Percentiles rank a stretch among this genome's conserved stretches.
Evolutionary conservation across 2,113 vertebrate genomes (phyloP).

Genomic region (Megaceryle torquata): DNA sequence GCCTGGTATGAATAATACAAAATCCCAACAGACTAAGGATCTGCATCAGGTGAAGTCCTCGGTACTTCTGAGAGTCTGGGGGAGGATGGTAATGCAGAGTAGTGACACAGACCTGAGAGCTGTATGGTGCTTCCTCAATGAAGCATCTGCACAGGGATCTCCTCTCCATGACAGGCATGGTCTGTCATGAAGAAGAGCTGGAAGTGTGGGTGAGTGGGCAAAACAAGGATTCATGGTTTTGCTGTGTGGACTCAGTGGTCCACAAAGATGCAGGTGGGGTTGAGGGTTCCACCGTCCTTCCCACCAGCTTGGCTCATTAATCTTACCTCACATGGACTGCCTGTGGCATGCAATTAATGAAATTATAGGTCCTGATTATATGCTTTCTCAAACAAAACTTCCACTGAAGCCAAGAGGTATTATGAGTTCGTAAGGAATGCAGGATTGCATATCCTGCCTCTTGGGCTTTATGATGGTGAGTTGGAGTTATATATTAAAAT

Average conservation of each 20-base stretch:
- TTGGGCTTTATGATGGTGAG: conserved; percentile 47
- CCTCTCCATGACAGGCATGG: rapidly evolving
- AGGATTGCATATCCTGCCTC: conserved; percentile 63
- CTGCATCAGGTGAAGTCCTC: neutral
- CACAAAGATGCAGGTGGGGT: neutral
- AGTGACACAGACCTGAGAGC: neutral
- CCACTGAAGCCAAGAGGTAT: conserved; percentile 55
- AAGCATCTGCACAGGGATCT: neutral
- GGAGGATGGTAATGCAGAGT: neutral
- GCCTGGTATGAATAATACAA: neutral
- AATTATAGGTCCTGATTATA: conserved; percentile 46
- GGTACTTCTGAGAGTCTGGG: neutral
- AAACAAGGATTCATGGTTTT: neutral
- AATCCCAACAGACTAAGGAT: neutral
- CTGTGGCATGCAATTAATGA: conserved; percentile 56
- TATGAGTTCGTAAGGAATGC: conserved; percentile 50
- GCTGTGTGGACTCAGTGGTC: neutral
- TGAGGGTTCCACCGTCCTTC: neutral
- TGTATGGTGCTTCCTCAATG: neutral
- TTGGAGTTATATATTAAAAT: conserved; percentile 49
- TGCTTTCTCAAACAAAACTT: conserved; percentile 62
- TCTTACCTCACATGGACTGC: conserved; percentile 45
- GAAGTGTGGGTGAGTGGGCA: neutral
- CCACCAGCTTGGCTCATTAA: conserved; percentile 11
- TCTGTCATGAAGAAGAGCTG: neutral